Base-by-base conservation (phyloP, 2,888 invertebrate species). In the Tromatobia lineatoria region DNA sequence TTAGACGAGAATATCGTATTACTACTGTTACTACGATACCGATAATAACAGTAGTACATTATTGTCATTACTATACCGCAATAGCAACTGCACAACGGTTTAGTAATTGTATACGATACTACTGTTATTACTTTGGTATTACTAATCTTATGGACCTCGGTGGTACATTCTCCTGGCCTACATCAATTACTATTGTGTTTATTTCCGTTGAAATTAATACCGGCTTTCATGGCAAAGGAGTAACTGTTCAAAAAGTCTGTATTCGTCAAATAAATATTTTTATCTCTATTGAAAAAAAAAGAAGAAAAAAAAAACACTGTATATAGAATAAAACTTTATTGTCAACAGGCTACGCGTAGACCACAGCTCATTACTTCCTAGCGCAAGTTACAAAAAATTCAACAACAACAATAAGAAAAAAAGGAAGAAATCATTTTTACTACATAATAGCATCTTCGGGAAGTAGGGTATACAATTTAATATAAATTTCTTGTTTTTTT, bases 211-310 rank as follows among this genome's bases (percentile, higher is more conserved):
- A 42, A 54, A n/a, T 47, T 70, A 29, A 23, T 80, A 74, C 13
- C 38, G 57, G 57, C 38, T 83, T 34, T 70, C 66, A 50, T 18
- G 67, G 47, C 59, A 29, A 34, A 74, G 52, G 15, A 71, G 47
- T 57, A 77, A 77, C 77, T 77, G 77, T 77, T 77, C 42, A 57
- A 78, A 78, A 73, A 87, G 75, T 86, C 73, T 86, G 83, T 83
- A 86, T 83, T 78, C 86, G 78, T 87, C 69, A 85, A 86, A 87
- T 87, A 87, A 87, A 87, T 87, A 87, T 87, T 87, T 87, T 87
- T 87, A 87, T 87, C 86, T 86, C 82, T 78, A 86, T 83, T 80
- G 20, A 54, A 83, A 57, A 47, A 52, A 25, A 73, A 59, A 25
- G 20, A 54, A 83, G 50, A 47, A 52, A 25, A 73, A 59, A 25